Evolutionary conservation across 2,113 vertebrate species (phyloP).

Genomic region (Sapajus apella): DNA sequence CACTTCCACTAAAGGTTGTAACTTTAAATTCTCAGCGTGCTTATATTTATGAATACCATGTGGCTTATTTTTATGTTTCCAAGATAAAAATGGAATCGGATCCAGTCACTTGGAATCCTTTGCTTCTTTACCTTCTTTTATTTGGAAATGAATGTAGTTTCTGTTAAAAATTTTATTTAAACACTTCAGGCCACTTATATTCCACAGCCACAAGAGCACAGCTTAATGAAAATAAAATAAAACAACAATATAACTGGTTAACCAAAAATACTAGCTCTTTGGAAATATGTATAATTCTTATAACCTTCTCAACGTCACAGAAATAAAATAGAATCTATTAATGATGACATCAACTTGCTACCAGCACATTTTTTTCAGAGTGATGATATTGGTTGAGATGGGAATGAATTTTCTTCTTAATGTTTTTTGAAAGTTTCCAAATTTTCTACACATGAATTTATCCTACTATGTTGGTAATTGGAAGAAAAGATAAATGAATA

Average conservation of each 20-base stretch:
- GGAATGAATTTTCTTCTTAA: conserved; percentile 9
- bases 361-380: neutral
- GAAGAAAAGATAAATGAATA: neutral
- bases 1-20: neutral
- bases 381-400: neutral
- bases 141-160: conserved; percentile 29
- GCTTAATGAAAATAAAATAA: conserved; percentile 16
- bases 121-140: neutral
- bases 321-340: conserved; percentile 19
- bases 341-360: neutral
- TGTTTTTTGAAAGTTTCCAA: neutral
- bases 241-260: neutral
- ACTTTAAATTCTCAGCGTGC: neutral
- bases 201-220: neutral
- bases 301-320: neutral
- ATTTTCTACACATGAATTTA: neutral
- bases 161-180: neutral
- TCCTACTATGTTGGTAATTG: neutral
- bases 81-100: neutral
- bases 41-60: neutral
- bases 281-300: neutral
- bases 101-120: neutral
- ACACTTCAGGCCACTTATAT: neutral
- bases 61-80: neutral
- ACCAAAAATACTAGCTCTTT: neutral